phyloP scores from a whole-genome alignment of 1,140 invertebrate genomes.

The Pemphigus obesinymphae region DNA sequence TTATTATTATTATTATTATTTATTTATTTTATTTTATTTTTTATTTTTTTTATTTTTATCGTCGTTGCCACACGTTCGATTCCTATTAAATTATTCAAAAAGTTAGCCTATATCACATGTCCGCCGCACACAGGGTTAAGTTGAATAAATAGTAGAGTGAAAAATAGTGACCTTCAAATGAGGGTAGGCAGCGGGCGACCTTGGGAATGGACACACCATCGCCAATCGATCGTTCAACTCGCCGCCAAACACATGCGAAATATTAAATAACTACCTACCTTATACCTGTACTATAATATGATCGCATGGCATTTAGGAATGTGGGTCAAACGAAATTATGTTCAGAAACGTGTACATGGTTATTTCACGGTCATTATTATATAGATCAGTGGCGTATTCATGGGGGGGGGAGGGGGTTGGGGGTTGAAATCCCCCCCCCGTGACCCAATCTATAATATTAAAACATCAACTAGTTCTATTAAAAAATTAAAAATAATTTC shows the following conservation, averaged over 20 bases:
- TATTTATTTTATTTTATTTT: too few relatives aligned
- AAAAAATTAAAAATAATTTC: too few relatives aligned
- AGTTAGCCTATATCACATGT: background rate
- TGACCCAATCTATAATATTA: too few relatives aligned
- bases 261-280: slow-evolving; percentile 40
- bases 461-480: too few relatives aligned
- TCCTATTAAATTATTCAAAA: slow-evolving; percentile 34
- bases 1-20: too few relatives aligned
- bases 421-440: too few relatives aligned
- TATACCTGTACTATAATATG: too few relatives aligned
- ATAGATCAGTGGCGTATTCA: too few relatives aligned
- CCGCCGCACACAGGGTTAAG: background rate
- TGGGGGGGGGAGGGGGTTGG: too few relatives aligned
- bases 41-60: background rate
- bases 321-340: slow-evolving; percentile 32
- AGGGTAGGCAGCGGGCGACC: slow-evolving; percentile 5
- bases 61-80: slow-evolving; percentile 1
- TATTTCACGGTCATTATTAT: slow-evolving; percentile 16
- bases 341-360: slow-evolving; percentile 2
- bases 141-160: background rate
- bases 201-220: slow-evolving; percentile 32
- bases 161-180: slow-evolving; percentile 15
- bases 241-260: slow-evolving; percentile 31
- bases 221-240: slow-evolving; percentile 39
- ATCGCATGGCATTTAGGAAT: slow-evolving; percentile 33